A percentile compares a stretch with the other conserved stretches of the same genome.
Evolutionary conservation across 1,140 invertebrate species (phyloP).

Genomic region (Stenopsyche tienmushanensis): DNA sequence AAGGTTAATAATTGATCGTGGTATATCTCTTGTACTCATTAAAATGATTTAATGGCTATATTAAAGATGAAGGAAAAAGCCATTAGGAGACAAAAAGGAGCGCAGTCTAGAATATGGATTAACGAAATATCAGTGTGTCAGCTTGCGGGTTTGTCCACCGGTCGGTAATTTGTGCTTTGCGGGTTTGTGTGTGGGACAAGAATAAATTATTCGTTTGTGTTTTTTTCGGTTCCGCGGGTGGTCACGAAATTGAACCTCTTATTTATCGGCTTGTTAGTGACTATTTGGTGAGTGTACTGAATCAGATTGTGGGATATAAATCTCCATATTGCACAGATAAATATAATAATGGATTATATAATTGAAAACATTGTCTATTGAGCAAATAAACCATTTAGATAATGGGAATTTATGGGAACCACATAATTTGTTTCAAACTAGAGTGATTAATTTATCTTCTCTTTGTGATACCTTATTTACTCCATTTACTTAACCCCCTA

Average conservation of each 20-base stretch:
- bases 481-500: too few species aligned
- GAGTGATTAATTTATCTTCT: too few species aligned
- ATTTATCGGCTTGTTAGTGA: not conserved
- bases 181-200: not conserved
- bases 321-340: too few species aligned
- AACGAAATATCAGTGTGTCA: not conserved
- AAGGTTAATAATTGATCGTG: not conserved
- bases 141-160: not conserved
- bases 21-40: conserved; percentile 6
- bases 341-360: too few species aligned
- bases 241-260: not conserved
- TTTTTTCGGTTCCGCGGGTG: not conserved
- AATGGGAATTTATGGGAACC: too few species aligned
- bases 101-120: not conserved
- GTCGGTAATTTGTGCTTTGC: too few species aligned
- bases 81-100: not conserved
- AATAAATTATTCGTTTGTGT: not conserved
- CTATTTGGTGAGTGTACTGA: not conserved
- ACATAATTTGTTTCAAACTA: too few species aligned
- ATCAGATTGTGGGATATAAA: too few species aligned
- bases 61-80: not conserved
- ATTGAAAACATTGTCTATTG: too few species aligned
- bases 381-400: too few species aligned
- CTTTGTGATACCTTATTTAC: too few species aligned
- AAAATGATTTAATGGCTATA: conserved; percentile 9